Base-by-base conservation (phyloP, 2,113 vertebrate genomes). In the Psilopogon haemacephalus region DNA sequence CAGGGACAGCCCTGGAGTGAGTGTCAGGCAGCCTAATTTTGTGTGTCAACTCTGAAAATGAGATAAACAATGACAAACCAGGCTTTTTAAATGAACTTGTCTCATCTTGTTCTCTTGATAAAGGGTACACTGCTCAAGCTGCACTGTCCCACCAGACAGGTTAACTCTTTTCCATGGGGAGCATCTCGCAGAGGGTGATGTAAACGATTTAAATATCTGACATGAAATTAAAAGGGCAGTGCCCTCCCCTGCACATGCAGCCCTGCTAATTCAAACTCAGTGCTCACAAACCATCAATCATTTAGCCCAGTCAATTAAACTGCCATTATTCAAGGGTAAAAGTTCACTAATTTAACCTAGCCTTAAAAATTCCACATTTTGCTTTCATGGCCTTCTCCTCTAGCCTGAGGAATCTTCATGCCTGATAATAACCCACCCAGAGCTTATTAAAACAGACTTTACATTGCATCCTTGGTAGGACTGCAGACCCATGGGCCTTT, bases 61-160 rank as follows among this genome's bases (percentile, higher is more conserved):
- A 98, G 98, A 98, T 98, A 97, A 98, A 98, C 97, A 98, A 97
- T 96, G 94, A 98, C 97, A 98, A 96, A 97, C 95, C 97, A 92
- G 90, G 96, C 96, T 91, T 97, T 97, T 98, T 97, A 98, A 99
- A 99, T 99, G 98, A 98, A 98, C 97, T 97, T 98, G 98, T 99
- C 98, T 98, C 97, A 97, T 97, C 97, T 98, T 87, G 97, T 99
- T 98, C 98, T 92, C 95, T 94, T 97, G 96, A 97, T 81, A 96
- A 96, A 96, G 86, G 95, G 95, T 95, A 90, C 94, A 48, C 93
- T 96, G 94, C 97, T 94, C 85, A 32, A 92, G 91, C n/a, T 46
- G 76, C 94, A 12, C 86, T 15, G 88, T 94, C 86, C 91, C 92
- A 75, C 84, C 89, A 94, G 96, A 71, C 93, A 93, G 94, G 92